Conservation (phyloP, 1,140 invertebrate genomes). For the Orius insidiosus region DNA sequence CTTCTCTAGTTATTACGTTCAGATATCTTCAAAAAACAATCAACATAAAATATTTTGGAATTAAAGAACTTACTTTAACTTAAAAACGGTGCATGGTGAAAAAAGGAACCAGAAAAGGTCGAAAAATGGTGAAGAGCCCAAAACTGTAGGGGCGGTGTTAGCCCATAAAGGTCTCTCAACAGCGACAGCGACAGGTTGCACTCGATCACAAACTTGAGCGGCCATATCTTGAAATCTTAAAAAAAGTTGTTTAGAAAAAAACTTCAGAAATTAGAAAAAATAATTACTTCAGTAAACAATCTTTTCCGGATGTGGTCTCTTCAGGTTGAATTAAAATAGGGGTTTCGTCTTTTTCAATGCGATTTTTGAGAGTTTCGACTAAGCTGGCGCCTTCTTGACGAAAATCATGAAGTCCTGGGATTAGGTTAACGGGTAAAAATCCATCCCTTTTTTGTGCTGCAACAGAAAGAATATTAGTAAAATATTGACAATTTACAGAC, state of each 20-base stretch:
- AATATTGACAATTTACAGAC: too few relatives aligned
- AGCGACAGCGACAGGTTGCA: conserved; percentile 30
- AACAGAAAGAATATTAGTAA: conserved; percentile 8
- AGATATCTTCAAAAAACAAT: conserved; percentile 24
- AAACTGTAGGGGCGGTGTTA: conserved; percentile 30
- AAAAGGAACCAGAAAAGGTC: conserved; percentile 48
- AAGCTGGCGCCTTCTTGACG: conserved; percentile 9
- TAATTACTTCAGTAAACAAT: conserved; percentile 38
- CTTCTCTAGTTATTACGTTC: conserved; percentile 25
- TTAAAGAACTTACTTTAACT: conserved; percentile 32
- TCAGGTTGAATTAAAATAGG: conserved; percentile 38
- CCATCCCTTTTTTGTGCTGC: conserved; percentile 26
- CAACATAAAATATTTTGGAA: too few relatives aligned
- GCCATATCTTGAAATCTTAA: conserved; percentile 29
- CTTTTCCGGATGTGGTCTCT: conserved; percentile 35
- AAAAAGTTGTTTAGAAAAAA: too few relatives aligned
- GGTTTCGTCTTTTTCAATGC: conserved; percentile 20
- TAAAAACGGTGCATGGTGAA: conserved; percentile 41
- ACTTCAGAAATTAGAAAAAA: too few relatives aligned
- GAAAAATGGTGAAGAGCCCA: conserved; percentile 35
- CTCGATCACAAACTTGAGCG: conserved; percentile 25
- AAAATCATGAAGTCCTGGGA: conserved; percentile 13
- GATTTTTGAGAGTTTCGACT: conserved; percentile 14
- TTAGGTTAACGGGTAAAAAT: conserved; percentile 6
- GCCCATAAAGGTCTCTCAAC: conserved; percentile 28